phyloP scores from a whole-genome alignment of 2,797 vertebrate species.

The Oryzias dopingdopingensis region DNA sequence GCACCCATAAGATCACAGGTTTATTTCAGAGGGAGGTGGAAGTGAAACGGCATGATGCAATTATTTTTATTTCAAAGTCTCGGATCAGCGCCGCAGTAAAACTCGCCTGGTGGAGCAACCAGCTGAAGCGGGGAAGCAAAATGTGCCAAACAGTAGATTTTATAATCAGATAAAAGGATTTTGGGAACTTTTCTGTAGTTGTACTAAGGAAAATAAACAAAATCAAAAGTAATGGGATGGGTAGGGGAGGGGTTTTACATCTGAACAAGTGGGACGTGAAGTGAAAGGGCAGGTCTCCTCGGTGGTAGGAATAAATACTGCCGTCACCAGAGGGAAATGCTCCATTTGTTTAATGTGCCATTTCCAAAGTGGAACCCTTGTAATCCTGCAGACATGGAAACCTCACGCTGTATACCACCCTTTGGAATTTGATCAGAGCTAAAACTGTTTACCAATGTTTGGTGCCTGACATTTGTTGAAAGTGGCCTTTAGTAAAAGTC shows the following conservation, averaged over 20 bases:
- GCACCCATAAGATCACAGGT: constrained; percentile 6
- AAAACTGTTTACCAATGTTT: constrained; percentile 76
- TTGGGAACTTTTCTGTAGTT: constrained; percentile 18
- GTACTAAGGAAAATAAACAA: constrained; percentile 11
- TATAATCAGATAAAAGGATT: constrained; percentile 15
- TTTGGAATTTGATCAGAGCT: constrained; percentile 75
- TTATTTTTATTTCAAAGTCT: constrained; percentile 14
- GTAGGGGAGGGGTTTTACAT: constrained; percentile 19
- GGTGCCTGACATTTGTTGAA: constrained; percentile 79
- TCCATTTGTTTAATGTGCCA: constrained; percentile 74
- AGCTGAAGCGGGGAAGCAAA: background rate
- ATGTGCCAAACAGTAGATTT: constrained; percentile 3
- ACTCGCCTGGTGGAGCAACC: background rate
- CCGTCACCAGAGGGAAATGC: constrained; percentile 59
- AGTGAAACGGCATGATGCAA: constrained; percentile 22
- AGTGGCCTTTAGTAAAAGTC: constrained; percentile 82
- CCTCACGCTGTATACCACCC: constrained; percentile 55
- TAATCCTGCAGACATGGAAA: constrained; percentile 58
- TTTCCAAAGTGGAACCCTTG: constrained; percentile 60
- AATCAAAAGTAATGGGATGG: background rate
- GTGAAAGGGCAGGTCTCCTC: constrained; percentile 65
- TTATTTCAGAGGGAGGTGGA: constrained; percentile 19
- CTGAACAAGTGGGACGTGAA: constrained; percentile 46
- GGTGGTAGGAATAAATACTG: constrained; percentile 62
- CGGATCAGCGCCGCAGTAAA: constrained; percentile 5